Evolutionary conservation across 2,113 vertebrate genomes (phyloP).

Genomic region (Atractosteus spatula): DNA sequence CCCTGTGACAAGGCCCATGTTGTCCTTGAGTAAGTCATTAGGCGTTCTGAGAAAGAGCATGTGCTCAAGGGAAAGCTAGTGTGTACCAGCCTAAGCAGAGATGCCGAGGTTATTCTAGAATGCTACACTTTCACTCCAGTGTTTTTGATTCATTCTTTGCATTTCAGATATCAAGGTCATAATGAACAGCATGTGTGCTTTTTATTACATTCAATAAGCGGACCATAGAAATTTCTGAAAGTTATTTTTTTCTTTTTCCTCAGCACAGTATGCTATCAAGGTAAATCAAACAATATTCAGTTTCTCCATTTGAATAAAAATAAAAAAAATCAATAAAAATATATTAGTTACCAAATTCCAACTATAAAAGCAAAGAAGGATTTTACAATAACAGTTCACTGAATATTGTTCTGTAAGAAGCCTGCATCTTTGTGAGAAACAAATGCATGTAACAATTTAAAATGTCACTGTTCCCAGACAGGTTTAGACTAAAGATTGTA

Average conservation of each 20-base stretch:
- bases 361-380: too few species aligned
- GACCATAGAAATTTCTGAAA: too few species aligned
- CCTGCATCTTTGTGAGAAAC: background rate
- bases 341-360: background rate
- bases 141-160: too few species aligned
- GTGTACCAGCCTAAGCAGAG: slow-evolving; percentile 5
- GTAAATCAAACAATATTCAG: too few species aligned
- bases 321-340: background rate
- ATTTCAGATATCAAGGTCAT: too few species aligned
- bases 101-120: background rate
- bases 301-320: too few species aligned
- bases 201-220: too few species aligned
- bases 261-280: too few species aligned
- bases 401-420: background rate
- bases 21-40: slow-evolving; percentile 18
- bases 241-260: too few species aligned
- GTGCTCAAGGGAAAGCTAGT: background rate
- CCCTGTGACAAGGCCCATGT: slow-evolving; percentile 30
- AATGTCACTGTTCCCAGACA: background rate
- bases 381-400: background rate
- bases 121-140: too few species aligned
- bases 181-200: too few species aligned
- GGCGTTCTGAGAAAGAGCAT: slow-evolving; percentile 4
- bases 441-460: background rate
- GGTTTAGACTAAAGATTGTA: background rate